These are phyloP conservation scores for Arizona elegans DNA, from an alignment of 2,113 vertebrate genomes.

Conservation along the genomic window DNA sequence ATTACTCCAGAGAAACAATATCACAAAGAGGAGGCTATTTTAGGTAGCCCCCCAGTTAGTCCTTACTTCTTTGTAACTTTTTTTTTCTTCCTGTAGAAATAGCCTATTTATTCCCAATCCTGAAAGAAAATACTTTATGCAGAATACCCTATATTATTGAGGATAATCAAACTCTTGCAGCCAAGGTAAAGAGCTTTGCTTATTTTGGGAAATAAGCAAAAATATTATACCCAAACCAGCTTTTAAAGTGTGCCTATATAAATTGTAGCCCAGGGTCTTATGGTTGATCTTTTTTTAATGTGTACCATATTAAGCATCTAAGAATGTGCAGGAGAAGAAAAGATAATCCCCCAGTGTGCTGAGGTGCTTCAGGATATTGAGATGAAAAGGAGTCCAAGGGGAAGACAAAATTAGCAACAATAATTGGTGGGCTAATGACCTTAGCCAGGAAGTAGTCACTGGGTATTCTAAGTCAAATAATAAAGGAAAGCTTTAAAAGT, in stretches of 20 bases:
- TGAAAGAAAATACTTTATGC: slow-evolving; percentile 8
- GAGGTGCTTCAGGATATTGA: slow-evolving; percentile 24
- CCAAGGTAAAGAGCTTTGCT: background rate
- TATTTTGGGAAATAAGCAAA: background rate
- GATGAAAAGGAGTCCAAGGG: slow-evolving; percentile 56
- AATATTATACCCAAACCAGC: background rate
- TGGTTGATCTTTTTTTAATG: background rate
- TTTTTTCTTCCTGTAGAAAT: background rate
- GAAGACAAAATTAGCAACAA: slow-evolving; percentile 55
- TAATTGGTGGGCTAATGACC: slow-evolving; percentile 54
- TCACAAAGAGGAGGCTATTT: background rate
- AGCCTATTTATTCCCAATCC: background rate
- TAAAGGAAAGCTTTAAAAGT: slow-evolving; percentile 16
- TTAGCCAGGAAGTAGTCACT: slow-evolving; percentile 45
- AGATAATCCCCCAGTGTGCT: slow-evolving; percentile 38
- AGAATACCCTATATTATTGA: slow-evolving; percentile 57
- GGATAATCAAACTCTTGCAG: background rate
- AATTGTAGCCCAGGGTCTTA: background rate
- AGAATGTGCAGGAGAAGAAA: slow-evolving; percentile 19
- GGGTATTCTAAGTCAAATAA: slow-evolving; percentile 49
- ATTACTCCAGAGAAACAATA: background rate
- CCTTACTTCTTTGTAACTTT: slow-evolving; percentile 50
- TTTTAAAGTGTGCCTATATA: background rate
- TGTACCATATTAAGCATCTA: background rate
- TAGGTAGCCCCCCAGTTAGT: slow-evolving; percentile 35